A percentile compares a stretch with the other conserved stretches of the same genome.
Conservation (phyloP, 2,888 invertebrate species). For the Serripes groenlandicus region DNA sequence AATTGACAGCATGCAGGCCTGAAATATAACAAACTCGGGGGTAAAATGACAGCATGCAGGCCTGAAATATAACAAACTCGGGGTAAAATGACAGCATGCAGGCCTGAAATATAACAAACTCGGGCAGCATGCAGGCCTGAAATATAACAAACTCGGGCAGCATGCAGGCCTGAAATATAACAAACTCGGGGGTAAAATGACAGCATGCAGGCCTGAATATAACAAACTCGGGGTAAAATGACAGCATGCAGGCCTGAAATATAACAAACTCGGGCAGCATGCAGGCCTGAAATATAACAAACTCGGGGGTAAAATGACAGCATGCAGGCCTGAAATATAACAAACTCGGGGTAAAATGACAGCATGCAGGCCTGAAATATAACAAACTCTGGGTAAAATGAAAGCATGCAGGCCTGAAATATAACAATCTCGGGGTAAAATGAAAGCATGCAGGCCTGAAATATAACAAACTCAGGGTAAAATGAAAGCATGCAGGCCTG, state of each 20-base stretch:
- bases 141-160: constrained; percentile 87
- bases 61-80: constrained; percentile 85
- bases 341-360: constrained; percentile 87
- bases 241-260: constrained; percentile 86
- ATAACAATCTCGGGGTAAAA: too few species aligned
- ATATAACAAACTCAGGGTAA: too few species aligned
- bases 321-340: constrained; percentile 86
- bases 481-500: too few species aligned
- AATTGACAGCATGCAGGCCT: constrained; percentile 87
- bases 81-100: constrained; percentile 87
- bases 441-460: too few species aligned
- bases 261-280: too few species aligned
- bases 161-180: constrained; percentile 85
- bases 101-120: constrained; percentile 77
- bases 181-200: neutral
- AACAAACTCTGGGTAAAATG: too few species aligned
- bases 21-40: constrained; percentile 28
- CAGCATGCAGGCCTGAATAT: constrained; percentile 84
- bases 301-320: constrained; percentile 87
- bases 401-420: too few species aligned
- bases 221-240: constrained; percentile 87
- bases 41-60: neutral
- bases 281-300: constrained; percentile 86
- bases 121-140: neutral
- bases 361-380: constrained; percentile 86